Conservation (phyloP, 2,113 vertebrate genomes). For the Laticauda laticaudata region DNA sequence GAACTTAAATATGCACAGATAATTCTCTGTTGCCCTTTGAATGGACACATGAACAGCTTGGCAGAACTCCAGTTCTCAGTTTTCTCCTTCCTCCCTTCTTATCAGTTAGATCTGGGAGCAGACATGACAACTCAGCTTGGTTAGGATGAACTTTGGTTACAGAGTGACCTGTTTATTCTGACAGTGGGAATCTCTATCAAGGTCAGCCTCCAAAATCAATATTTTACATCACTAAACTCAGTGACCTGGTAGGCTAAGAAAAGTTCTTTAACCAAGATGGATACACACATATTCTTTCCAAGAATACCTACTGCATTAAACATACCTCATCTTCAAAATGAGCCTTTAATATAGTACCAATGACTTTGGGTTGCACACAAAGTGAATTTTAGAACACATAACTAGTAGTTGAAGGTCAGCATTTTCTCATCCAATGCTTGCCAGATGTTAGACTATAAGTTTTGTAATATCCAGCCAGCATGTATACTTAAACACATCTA, state of each 20-base stretch:
- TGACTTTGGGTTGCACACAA: not conserved
- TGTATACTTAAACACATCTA: not conserved
- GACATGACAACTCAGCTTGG: slow-evolving; percentile 47
- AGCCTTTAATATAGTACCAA: no score
- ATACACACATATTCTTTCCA: not conserved
- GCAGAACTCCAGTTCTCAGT: slow-evolving; percentile 29
- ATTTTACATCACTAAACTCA: slow-evolving; percentile 24
- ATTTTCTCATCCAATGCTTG: not conserved
- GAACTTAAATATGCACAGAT: slow-evolving; percentile 47
- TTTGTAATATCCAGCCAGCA: not conserved
- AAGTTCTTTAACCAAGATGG: slow-evolving; percentile 2
- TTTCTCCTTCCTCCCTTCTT: not conserved
- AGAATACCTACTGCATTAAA: not conserved
- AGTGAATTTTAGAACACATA: not conserved
- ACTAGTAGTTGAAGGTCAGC: not conserved
- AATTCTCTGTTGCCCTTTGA: slow-evolving; percentile 60
- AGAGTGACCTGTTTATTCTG: slow-evolving; percentile 45
- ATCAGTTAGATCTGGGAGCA: slow-evolving; percentile 43
- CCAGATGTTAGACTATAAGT: not conserved
- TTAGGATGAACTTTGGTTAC: slow-evolving; percentile 57
- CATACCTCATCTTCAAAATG: not conserved
- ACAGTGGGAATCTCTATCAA: not conserved
- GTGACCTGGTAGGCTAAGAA: slow-evolving; percentile 27
- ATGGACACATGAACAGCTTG: slow-evolving; percentile 50
- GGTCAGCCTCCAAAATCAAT: slow-evolving; percentile 53